Base-by-base conservation (phyloP, 23 tunicate species). In the Ciona savignyi region DNA sequence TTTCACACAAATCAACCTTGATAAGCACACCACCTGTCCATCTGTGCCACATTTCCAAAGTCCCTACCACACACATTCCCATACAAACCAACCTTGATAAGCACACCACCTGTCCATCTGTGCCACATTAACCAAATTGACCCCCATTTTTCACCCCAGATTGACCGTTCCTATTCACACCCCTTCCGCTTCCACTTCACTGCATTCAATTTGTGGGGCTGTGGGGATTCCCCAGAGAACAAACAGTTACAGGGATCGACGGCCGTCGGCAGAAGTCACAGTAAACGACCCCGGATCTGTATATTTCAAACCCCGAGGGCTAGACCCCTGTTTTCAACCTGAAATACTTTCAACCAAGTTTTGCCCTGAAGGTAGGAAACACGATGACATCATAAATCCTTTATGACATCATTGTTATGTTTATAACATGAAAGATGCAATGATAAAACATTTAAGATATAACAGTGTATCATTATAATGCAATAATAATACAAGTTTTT, bases 181-280 rank as follows among this genome's bases (percentile, higher is more conserved):
- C 60, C 15, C 63, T 19, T 11, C 71, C 22, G n/a, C 33, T 65
- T 61, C 28, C 9, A 9, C 71, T 25, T 76, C 80, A 25, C 11
- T 65, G 2, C 81, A n/a, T 26, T 77, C 81, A 22, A 2, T 77
- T 1, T 3, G 73, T 33, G 81, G 81, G 24, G 66, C 81, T 26
- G 30, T n/a, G n/a, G n/a, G 75, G 21, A 25, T 74, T 28, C 30
- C 31, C 2, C 27, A 22, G 25, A 20, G 69, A 30, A 25, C 23
- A 42, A 3, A 65, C 63, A 27, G 56, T 42, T 42, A 6, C 9
- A 6, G 11, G 15, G 56, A 42, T 42, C 56, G 56, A 9, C 9
- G 56, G 15, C 56, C 56, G 15, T 42, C 56, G 9, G 56, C 56
- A 15, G 56, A 42, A 42, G 15, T 42, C 9, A 42, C 9, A 9